A percentile compares a stretch with the other conserved stretches of the same genome.
Conservation (phyloP, 2,888 invertebrate genomes). For the Phengaris alcon region DNA sequence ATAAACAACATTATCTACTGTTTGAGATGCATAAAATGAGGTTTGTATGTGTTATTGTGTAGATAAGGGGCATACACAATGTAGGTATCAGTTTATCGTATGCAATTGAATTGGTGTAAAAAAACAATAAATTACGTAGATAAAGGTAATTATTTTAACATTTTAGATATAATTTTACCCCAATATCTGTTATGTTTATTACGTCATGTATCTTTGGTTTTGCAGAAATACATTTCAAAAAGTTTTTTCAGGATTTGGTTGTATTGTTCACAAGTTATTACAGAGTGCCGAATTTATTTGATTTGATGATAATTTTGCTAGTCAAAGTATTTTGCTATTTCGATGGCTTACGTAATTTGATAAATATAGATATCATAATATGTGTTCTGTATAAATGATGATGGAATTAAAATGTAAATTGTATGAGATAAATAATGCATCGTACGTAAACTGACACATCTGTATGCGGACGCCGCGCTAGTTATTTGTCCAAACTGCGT, state of each 20-base stretch:
- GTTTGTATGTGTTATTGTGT: background rate
- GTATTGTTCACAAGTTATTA: too few relatives aligned
- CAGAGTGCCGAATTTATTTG: background rate
- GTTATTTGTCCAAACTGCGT: slow-evolving; percentile 39
- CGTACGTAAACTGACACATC: slow-evolving; percentile 35
- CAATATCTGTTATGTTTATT: background rate
- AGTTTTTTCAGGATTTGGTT: too few relatives aligned
- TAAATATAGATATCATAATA: background rate
- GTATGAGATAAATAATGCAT: slow-evolving; percentile 40
- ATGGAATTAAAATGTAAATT: slow-evolving; percentile 38
- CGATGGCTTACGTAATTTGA: background rate
- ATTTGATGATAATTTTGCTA: too few relatives aligned
- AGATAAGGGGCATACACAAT: background rate
- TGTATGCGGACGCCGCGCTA: slow-evolving; percentile 35
- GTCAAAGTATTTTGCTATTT: background rate
- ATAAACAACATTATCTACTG: background rate
- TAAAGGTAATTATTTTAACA: background rate
- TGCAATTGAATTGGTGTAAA: background rate
- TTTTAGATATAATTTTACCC: background rate
- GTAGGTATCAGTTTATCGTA: background rate
- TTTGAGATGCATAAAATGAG: background rate
- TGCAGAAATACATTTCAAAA: background rate
- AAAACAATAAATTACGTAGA: background rate
- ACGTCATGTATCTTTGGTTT: background rate
- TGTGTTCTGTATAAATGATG: background rate